Percentiles rank a stretch among this genome's conserved stretches.
These are phyloP conservation scores for Tretioscincus oriximinensis DNA, from an alignment of 2,113 vertebrate species.

Conservation along the genomic window DNA sequence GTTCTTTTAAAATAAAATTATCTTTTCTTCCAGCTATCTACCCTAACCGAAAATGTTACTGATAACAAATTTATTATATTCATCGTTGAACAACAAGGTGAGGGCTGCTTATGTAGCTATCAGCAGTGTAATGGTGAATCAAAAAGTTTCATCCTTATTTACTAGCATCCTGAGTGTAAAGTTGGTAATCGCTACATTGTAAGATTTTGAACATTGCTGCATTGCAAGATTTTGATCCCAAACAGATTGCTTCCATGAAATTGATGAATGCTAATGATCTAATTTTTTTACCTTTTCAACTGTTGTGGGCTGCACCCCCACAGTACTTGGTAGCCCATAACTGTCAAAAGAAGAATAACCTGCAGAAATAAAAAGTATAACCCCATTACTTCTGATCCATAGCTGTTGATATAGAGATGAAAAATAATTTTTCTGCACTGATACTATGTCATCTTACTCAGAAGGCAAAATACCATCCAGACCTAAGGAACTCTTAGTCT, in stretches of 20 bases:
- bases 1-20: too few species aligned
- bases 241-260: background rate
- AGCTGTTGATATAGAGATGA: background rate
- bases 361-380: constrained; percentile 24
- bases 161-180: too few species aligned
- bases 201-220: background rate
- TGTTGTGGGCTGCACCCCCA: background rate
- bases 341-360: constrained; percentile 17
- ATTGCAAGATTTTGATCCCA: too few species aligned
- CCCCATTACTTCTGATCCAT: constrained; percentile 24
- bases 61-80: too few species aligned
- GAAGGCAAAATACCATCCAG: background rate
- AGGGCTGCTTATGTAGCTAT: too few species aligned
- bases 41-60: too few species aligned
- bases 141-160: too few species aligned
- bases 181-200: background rate
- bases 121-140: too few species aligned
- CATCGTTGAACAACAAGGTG: too few species aligned
- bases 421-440: background rate
- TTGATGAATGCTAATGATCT: background rate
- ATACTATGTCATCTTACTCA: too few species aligned
- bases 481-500: background rate
- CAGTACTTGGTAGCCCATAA: constrained; percentile 17
- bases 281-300: constrained; percentile 35
- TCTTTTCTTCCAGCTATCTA: too few species aligned